Percentiles rank a stretch among this genome's conserved stretches.
Evolutionary conservation across 2,888 invertebrate species (phyloP).

Genomic region (Eilema griseolum): DNA sequence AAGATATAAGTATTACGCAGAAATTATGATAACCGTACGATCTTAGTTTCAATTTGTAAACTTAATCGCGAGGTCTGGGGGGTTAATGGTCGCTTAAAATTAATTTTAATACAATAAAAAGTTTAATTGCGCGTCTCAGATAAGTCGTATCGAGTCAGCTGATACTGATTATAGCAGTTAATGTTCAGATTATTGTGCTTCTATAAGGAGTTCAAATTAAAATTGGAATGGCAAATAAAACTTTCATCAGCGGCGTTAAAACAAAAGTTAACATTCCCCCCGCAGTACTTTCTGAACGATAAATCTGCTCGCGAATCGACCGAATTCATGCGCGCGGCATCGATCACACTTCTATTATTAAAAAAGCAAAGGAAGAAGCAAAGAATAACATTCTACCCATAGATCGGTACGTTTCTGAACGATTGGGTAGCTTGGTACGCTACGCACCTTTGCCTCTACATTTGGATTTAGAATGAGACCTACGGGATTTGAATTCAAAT

Average conservation of each 20-base stretch:
- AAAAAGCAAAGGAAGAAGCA: constrained; percentile 58
- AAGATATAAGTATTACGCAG: constrained; percentile 69
- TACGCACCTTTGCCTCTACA: constrained; percentile 50
- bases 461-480: constrained; percentile 71
- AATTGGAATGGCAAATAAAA: constrained; percentile 78
- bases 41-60: constrained; percentile 77
- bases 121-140: constrained; percentile 53
- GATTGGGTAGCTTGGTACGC: constrained; percentile 54
- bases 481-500: constrained; percentile 69
- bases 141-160: constrained; percentile 60
- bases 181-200: constrained; percentile 55
- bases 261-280: constrained; percentile 74
- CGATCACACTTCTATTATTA: constrained; percentile 77
- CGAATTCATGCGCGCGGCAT: constrained; percentile 73
- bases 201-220: constrained; percentile 75
- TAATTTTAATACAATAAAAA: constrained; percentile 70
- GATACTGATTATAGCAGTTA: constrained; percentile 45
- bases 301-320: constrained; percentile 82
- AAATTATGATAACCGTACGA: constrained; percentile 67
- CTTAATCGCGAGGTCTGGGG: constrained; percentile 68
- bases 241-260: constrained; percentile 81
- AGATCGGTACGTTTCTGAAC: constrained; percentile 61
- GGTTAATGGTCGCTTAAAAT: constrained; percentile 81
- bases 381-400: constrained; percentile 70
- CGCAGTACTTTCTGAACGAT: constrained; percentile 74